These are phyloP conservation scores for Mizuhopecten yessoensis DNA, from an alignment of 1,140 invertebrate species.

Conservation along the genomic window DNA sequence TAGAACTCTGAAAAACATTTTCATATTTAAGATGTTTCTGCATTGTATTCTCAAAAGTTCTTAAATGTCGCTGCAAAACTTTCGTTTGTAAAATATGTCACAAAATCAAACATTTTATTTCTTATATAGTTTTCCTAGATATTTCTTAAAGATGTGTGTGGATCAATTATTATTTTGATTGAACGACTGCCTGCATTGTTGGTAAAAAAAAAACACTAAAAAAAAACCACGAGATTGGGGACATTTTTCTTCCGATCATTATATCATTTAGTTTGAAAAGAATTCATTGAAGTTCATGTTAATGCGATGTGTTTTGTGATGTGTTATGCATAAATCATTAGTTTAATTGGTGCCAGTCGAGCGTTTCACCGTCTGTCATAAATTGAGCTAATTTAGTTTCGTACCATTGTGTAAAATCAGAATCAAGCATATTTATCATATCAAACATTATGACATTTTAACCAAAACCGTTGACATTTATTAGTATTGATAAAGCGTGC, in stretches of 20 bases:
- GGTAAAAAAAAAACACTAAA: too few species aligned
- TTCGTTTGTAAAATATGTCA: too few species aligned
- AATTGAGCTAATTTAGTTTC: background rate
- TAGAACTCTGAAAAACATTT: too few species aligned
- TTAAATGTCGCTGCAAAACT: too few species aligned
- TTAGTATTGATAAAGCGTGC: background rate
- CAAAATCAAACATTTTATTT: too few species aligned
- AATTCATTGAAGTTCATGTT: background rate
- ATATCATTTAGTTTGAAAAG: background rate
- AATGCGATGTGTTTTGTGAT: background rate
- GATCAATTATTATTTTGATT: too few species aligned
- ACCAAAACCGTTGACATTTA: background rate
- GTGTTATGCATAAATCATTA: background rate
- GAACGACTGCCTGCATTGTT: too few species aligned
- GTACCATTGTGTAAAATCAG: background rate
- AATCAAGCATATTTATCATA: background rate
- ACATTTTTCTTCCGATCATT: background rate
- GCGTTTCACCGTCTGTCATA: background rate
- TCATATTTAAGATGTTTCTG: too few species aligned
- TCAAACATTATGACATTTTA: slow-evolving; percentile 26
- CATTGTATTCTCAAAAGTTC: too few species aligned
- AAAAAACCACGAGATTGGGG: too few species aligned
- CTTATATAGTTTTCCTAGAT: too few species aligned
- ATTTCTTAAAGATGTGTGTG: too few species aligned
- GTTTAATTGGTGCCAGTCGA: background rate